These are phyloP conservation scores for Trachelus tabidus DNA, from an alignment of 2,888 invertebrate genomes.

Conservation along the genomic window DNA sequence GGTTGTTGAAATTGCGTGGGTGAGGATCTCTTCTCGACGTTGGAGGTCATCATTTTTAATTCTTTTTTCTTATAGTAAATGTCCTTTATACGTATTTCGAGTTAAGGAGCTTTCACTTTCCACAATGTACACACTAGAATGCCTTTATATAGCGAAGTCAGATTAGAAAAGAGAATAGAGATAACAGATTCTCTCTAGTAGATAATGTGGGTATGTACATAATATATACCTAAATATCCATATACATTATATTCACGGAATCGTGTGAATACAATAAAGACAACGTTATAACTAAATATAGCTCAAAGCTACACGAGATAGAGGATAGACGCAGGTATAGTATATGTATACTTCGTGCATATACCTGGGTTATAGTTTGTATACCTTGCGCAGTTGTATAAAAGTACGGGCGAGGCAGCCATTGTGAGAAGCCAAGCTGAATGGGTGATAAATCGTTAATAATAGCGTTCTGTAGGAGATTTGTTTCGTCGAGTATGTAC, in stretches of 20 bases:
- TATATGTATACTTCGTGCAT: background rate
- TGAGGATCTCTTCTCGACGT: background rate
- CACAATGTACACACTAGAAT: background rate
- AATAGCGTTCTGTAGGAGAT: slow-evolving; percentile 17
- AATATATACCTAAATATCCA: background rate
- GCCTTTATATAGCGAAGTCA: background rate
- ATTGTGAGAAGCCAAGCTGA: slow-evolving; percentile 26
- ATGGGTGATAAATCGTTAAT: slow-evolving; percentile 31
- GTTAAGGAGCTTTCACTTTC: background rate
- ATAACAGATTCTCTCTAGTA: background rate
- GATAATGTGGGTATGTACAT: background rate
- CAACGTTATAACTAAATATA: background rate
- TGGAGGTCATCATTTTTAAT: background rate
- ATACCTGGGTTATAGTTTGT: background rate
- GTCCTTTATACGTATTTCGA: background rate
- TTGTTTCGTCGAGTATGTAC: slow-evolving; percentile 10
- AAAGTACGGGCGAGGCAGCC: background rate
- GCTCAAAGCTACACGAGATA: background rate
- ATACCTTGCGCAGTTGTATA: background rate
- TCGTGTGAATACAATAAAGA: background rate
- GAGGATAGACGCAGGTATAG: background rate
- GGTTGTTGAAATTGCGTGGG: background rate
- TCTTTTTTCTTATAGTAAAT: background rate
- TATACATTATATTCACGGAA: background rate
- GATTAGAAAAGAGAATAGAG: background rate